phyloP scores from a whole-genome alignment of 2,113 vertebrate genomes.

The Ceyx margarethae region DNA sequence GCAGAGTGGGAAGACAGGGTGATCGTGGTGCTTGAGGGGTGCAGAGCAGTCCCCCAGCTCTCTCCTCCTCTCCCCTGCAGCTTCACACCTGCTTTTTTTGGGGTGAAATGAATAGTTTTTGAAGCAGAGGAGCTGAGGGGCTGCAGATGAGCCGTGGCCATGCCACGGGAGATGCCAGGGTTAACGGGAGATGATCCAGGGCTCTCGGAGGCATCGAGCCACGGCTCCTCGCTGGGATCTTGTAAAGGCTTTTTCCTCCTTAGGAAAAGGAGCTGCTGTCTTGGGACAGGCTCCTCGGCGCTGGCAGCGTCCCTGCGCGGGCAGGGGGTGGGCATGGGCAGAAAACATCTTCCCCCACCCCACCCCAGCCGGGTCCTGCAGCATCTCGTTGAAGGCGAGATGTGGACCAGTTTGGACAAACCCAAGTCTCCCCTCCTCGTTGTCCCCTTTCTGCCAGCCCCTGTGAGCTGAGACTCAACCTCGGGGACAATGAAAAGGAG shows the following conservation, averaged over 20 bases:
- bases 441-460: background rate
- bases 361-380: background rate
- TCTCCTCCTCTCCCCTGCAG: background rate
- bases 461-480: background rate
- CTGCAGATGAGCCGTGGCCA: rapidly evolving
- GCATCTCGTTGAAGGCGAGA: background rate
- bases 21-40: background rate
- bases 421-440: background rate
- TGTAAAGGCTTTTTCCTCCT: constrained; percentile 54
- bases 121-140: background rate
- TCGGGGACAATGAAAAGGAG: background rate
- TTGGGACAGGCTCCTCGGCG: background rate
- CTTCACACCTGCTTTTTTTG: rapidly evolving
- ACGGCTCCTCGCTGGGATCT: constrained; percentile 11
- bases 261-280: constrained; percentile 35
- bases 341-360: background rate
- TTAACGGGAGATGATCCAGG: background rate
- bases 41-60: background rate
- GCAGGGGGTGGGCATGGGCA: background rate
- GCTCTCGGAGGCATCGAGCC: background rate
- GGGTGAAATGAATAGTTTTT: background rate
- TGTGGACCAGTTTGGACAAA: background rate
- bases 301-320: background rate
- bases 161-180: background rate
- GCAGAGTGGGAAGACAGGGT: rapidly evolving